phyloP scores from a whole-genome alignment of 2,888 invertebrate genomes.

The Caenorhabditis plicata region DNA sequence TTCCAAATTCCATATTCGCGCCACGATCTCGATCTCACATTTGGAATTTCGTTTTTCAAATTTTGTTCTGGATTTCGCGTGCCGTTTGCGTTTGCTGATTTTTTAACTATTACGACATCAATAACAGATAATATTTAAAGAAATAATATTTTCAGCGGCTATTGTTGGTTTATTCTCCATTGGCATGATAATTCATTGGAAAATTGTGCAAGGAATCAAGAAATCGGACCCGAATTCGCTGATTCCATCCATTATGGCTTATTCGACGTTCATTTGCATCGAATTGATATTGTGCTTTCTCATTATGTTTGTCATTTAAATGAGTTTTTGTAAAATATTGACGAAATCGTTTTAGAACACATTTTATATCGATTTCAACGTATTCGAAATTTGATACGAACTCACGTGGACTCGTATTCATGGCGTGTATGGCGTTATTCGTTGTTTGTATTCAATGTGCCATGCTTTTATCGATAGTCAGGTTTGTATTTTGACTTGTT shows the following conservation, averaged over 20 bases:
- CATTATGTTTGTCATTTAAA: constrained; percentile 30
- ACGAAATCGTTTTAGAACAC: no score
- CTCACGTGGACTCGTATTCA: constrained; percentile 7
- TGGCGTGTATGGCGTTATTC: constrained; percentile 12
- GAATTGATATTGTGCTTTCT: constrained; percentile 42
- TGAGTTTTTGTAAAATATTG: not conserved
- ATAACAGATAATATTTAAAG: no score
- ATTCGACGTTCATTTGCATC: constrained; percentile 46
- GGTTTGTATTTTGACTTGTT: no score
- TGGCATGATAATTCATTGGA: constrained; percentile 54
- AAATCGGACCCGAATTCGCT: constrained; percentile 36
- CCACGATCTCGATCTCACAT: no score
- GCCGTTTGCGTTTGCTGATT: no score
- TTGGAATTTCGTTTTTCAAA: no score
- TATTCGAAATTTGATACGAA: no score
- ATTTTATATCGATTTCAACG: no score
- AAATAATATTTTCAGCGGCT: constrained; percentile 54
- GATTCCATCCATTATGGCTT: constrained; percentile 59
- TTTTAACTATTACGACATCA: no score
- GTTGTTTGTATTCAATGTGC: constrained; percentile 16
- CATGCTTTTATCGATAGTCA: constrained; percentile 33
- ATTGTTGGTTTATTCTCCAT: constrained; percentile 49
- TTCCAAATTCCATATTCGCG: no score
- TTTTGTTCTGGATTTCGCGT: no score
- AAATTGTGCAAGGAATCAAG: constrained; percentile 30